Base-by-base conservation (phyloP, 2,888 invertebrate genomes). In the Mycalesis mineus region DNA sequence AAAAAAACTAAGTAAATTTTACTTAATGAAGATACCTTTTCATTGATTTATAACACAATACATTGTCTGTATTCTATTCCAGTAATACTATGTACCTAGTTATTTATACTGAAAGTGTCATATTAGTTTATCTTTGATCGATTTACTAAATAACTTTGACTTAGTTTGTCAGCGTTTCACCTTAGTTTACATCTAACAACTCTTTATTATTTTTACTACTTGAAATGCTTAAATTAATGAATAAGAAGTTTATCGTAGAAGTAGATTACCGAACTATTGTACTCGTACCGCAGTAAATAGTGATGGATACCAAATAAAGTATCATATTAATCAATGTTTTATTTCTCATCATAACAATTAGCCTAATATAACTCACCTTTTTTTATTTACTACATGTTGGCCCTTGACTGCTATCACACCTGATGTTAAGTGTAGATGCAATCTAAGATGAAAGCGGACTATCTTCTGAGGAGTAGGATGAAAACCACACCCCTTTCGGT, bases 291-390 rank as follows among this genome's bases (percentile, higher is more conserved):
- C 50, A 53, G 55, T 44, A 41, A 72, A 68, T 78, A 78, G 80
- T 77, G 80, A 78, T 74, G 73, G 69, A 74, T 66, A 74, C 78
- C 76, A 77, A 78, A 80, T 80, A 80, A 77, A 65, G 57, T 55
- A 62, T 41, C 61, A 69, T 67, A 60, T 61, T 33, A 33, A 15
- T 31, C 3, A 2, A 15, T 49, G n/a, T 57, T 44, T 53, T 61
- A 58, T 71, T 47, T 6, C 15, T 7, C 8, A 4, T 36, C 11
- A 22, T 22, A 22, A 4, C 3, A 22, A 22, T 2, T 22, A 22
- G 22, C 22, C n/a, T n/a, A n/a, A n/a, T n/a, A n/a, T n/a, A n/a
- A n/a, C n/a, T n/a, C n/a, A n/a, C n/a, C n/a, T n/a, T n/a, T n/a
- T n/a, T n/a, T n/a, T n/a, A n/a, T n/a, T n/a, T n/a, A n/a, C n/a